Evolutionary conservation across 2,113 vertebrate species (phyloP).

Genomic region (Hirundichthys speculiger): DNA sequence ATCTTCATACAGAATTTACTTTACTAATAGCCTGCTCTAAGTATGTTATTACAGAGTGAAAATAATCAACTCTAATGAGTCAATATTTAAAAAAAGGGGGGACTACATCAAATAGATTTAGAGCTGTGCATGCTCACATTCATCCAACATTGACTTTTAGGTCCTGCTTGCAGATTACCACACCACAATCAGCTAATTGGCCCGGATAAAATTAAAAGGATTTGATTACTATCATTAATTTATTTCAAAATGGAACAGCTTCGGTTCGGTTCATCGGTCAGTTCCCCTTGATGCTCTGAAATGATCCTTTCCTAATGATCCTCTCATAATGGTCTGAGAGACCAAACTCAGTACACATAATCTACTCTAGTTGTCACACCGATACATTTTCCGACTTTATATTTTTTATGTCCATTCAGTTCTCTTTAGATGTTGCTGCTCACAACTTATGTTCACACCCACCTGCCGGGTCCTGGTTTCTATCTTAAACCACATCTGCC

Average conservation of each 20-base stretch:
- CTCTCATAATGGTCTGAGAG: conserved; percentile 40
- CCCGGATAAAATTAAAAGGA: conserved; percentile 19
- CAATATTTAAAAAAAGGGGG: conserved; percentile 20
- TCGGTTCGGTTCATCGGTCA: conserved; percentile 52
- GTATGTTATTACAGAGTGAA: background rate
- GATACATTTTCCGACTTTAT: background rate
- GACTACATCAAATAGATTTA: background rate
- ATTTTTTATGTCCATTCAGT: background rate
- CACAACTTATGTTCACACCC: background rate
- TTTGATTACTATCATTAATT: conserved; percentile 45
- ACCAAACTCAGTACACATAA: conserved; percentile 26
- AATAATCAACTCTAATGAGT: conserved; percentile 15
- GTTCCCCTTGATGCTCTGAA: conserved; percentile 46
- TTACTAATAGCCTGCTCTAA: conserved; percentile 37
- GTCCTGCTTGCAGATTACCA: conserved; percentile 3
- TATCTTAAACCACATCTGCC: conserved; percentile 22
- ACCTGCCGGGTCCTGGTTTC: conserved; percentile 10
- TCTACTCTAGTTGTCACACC: background rate
- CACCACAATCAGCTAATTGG: conserved; percentile 20
- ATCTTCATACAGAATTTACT: no score
- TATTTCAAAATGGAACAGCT: conserved; percentile 45
- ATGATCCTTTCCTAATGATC: conserved; percentile 59
- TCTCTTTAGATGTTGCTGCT: background rate
- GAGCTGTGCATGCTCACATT: no score
- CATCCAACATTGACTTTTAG: background rate